A percentile compares a stretch with the other conserved stretches of the same genome.
These are phyloP conservation scores for Halictus rubicundus DNA, from an alignment of 1,140 invertebrate species.

Conservation along the genomic window DNA sequence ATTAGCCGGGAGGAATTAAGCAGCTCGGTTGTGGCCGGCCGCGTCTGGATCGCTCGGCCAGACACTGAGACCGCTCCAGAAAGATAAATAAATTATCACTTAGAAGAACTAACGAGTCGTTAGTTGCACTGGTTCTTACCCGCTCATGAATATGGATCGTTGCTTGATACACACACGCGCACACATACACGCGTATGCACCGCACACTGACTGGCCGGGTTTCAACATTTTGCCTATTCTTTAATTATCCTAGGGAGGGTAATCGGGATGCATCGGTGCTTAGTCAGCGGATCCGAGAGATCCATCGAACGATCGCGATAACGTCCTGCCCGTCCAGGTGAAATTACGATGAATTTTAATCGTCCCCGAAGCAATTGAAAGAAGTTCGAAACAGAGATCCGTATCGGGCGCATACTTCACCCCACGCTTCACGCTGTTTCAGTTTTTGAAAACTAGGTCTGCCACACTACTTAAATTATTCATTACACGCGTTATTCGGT, in stretches of 20 bases:
- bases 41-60: slow-evolving; percentile 65
- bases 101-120: slow-evolving; percentile 68
- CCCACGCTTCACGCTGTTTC: not conserved
- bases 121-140: slow-evolving; percentile 66
- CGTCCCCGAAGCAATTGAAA: not conserved
- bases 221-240: slow-evolving; percentile 62
- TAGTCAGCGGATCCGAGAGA: slow-evolving; percentile 3
- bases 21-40: slow-evolving; percentile 48
- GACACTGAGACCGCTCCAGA: slow-evolving; percentile 68
- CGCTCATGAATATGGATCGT: slow-evolving; percentile 68
- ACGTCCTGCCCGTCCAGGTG: not conserved
- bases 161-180: slow-evolving; percentile 11
- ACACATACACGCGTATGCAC: slow-evolving; percentile 14
- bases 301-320: slow-evolving; percentile 14
- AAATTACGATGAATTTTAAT: slow-evolving; percentile 13
- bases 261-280: slow-evolving; percentile 20
- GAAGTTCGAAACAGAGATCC: not conserved
- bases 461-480: not conserved
- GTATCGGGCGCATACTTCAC: too few relatives aligned
- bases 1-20: slow-evolving; percentile 71
- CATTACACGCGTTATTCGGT: not conserved
- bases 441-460: not conserved
- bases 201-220: slow-evolving; percentile 45
- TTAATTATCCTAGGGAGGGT: slow-evolving; percentile 45
- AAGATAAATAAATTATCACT: slow-evolving; percentile 76